Conservation (phyloP, 2,888 invertebrate species). For the Apamea epomidion region DNA sequence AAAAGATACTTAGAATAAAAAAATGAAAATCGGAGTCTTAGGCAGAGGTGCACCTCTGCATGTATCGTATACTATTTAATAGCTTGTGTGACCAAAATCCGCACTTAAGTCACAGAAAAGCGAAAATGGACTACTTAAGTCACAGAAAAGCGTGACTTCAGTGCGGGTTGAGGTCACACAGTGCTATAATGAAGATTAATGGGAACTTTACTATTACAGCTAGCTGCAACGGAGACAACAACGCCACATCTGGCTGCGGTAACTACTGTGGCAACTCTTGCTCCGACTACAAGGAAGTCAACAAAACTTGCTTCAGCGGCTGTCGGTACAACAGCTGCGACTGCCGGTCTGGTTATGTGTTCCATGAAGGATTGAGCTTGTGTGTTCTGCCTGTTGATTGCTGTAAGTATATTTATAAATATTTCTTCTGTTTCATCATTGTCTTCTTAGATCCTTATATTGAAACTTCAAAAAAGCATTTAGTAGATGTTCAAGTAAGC, state of each 20-base stretch:
- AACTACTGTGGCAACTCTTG: slow-evolving; percentile 82
- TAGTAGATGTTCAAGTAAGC: not conserved
- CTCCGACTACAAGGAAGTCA: slow-evolving; percentile 76
- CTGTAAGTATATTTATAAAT: slow-evolving; percentile 70
- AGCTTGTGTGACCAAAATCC: no score
- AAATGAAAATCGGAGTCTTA: no score
- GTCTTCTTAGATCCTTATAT: not conserved
- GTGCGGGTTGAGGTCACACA: no score
- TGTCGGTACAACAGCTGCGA: slow-evolving; percentile 82
- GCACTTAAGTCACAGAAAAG: no score
- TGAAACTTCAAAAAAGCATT: not conserved
- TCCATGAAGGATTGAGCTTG: slow-evolving; percentile 70
- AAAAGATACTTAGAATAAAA: no score
- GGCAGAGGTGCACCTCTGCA: no score
- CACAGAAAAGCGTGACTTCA: no score
- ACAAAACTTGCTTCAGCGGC: slow-evolving; percentile 80
- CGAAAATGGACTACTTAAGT: no score
- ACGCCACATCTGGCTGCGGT: slow-evolving; percentile 81
- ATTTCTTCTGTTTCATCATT: not conserved
- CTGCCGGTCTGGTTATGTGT: slow-evolving; percentile 78
- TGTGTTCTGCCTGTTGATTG: slow-evolving; percentile 79
- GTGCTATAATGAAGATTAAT: not conserved
- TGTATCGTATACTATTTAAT: no score
- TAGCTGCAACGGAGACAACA: slow-evolving; percentile 77
- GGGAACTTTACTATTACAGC: slow-evolving; percentile 58